Percentiles rank a stretch among this genome's conserved stretches.
Conservation (phyloP, 2,888 invertebrate species). For the Polymixis flavicincta region DNA sequence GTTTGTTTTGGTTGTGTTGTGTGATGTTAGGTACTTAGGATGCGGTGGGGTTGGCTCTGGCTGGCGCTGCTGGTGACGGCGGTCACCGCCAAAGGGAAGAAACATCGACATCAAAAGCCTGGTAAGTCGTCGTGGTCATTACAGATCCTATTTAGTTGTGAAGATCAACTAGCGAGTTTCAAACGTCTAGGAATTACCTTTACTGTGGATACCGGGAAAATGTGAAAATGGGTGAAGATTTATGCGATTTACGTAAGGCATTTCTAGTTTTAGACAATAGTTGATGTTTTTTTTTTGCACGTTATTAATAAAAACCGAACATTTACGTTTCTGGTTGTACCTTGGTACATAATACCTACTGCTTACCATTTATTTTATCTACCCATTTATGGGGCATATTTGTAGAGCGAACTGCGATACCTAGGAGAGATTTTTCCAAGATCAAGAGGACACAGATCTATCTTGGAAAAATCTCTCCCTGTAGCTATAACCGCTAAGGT, state of each 20-base stretch:
- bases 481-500: background rate
- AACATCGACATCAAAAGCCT: conserved; percentile 84
- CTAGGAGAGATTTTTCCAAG: no score
- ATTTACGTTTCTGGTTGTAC: background rate
- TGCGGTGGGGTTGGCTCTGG: conserved; percentile 77
- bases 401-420: no score
- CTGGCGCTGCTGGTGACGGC: conserved; percentile 78
- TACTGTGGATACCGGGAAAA: background rate
- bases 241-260: background rate
- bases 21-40: conserved; percentile 77
- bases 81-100: conserved; percentile 82
- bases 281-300: background rate
- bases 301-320: background rate
- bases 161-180: background rate
- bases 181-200: background rate
- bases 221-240: background rate
- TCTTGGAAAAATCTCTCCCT: no score
- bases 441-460: no score
- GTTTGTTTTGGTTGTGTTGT: conserved; percentile 61
- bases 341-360: background rate
- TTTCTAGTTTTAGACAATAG: background rate
- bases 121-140: conserved; percentile 70
- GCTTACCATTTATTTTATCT: no score
- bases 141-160: background rate
- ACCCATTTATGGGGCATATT: no score